These are phyloP conservation scores for Psilopsiagon aurifrons DNA, from an alignment of 2,113 vertebrate species.

Conservation along the genomic window DNA sequence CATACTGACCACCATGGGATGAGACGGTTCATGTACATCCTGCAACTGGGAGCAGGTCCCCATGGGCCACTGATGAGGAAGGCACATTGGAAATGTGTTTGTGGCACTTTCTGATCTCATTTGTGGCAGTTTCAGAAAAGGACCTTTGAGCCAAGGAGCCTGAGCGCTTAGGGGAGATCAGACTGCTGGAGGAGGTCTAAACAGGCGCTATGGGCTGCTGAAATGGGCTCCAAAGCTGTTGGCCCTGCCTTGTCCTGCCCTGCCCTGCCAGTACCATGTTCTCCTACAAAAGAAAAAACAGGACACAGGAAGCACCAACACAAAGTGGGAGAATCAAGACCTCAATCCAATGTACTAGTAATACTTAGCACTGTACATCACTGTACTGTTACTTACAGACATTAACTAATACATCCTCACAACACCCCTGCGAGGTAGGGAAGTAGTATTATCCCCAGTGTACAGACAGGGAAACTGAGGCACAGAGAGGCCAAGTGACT, in stretches of 20 bases:
- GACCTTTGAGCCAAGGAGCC: neutral
- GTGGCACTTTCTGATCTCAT: neutral
- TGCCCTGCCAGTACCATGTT: neutral
- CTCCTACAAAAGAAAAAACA: conserved; percentile 10
- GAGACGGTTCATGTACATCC: neutral
- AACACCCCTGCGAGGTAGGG: conserved; percentile 72
- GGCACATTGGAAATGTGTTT: neutral
- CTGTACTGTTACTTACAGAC: conserved; percentile 59
- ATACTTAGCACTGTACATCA: conserved; percentile 66
- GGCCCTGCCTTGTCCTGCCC: neutral
- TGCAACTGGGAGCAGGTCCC: neutral
- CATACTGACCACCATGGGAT: neutral
- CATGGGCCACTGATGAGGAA: neutral
- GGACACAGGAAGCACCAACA: conserved; percentile 43
- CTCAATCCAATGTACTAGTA: conserved; percentile 56
- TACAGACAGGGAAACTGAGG: conserved; percentile 54
- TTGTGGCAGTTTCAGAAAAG: neutral
- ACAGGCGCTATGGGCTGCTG: neutral
- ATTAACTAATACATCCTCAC: conserved; percentile 66
- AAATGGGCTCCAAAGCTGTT: neutral
- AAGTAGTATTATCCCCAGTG: conserved; percentile 26
- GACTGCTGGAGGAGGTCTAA: neutral
- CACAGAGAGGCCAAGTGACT: conserved; percentile 45
- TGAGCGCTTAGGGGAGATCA: neutral
- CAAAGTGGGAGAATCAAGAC: conserved; percentile 40